A percentile compares a stretch with the other conserved stretches of the same genome.
phyloP scores from a whole-genome alignment of 92 coral and sea anemone genomes.

The Metridium senile region DNA sequence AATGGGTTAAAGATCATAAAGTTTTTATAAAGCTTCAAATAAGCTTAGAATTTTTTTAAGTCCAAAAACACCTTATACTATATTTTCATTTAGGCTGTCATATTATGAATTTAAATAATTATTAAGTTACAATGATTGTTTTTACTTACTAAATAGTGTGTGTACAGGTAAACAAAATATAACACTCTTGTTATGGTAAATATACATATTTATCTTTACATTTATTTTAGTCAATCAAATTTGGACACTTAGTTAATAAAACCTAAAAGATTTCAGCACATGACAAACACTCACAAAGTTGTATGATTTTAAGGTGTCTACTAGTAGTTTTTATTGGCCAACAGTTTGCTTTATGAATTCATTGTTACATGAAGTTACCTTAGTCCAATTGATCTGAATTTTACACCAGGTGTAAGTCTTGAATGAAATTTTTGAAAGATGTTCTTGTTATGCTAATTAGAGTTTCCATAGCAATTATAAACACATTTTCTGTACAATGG shows the following conservation, averaged over 20 bases:
- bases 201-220: not conserved
- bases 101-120: too few relatives aligned
- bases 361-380: too few relatives aligned
- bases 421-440: too few relatives aligned
- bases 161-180: conserved; percentile 3
- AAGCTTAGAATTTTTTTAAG: not conserved
- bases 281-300: not conserved
- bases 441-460: too few relatives aligned
- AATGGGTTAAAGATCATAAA: not conserved
- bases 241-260: not conserved
- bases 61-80: not conserved
- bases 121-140: not conserved
- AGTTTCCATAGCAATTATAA: too few relatives aligned
- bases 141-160: not conserved
- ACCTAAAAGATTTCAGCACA: not conserved
- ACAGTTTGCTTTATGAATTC: not conserved
- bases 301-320: too few relatives aligned
- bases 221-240: not conserved
- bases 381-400: too few relatives aligned
- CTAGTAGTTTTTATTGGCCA: not conserved
- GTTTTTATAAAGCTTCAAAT: not conserved
- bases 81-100: not conserved
- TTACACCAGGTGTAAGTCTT: too few relatives aligned
- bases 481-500: too few relatives aligned
- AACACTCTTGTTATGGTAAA: not conserved